Base-by-base conservation (phyloP, 2,797 vertebrate genomes). In the Urosaurus nigricauda region DNA sequence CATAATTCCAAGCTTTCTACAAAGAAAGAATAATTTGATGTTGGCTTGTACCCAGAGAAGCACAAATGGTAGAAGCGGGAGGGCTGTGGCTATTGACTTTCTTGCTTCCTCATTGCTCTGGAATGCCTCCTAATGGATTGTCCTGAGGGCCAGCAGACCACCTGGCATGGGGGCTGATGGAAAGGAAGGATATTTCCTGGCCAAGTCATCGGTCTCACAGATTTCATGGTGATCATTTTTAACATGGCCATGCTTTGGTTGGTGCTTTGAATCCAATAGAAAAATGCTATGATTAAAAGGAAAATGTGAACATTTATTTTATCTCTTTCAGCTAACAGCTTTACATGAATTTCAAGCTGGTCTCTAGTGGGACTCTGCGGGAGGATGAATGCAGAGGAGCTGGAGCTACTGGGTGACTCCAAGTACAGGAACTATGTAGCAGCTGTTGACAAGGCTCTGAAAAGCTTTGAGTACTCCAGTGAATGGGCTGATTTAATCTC, bases 401-500 rank as follows among this genome's bases (percentile, higher is more conserved):
- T 99, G 97, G 99, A 99, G 96, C 97, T 99, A 94, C 94, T 99
- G 94, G 96, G 98, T 97, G 99, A 99, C 98, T 99, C 99, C 88
- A 99, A 99, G 92, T 99, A 99, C 95, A 98, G 99, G 95, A 99
- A 99, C 97, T 99, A 99, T 97, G 98, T 98, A 95, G 98, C 98
- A 77, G 99, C 99, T 40, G 98, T 99, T 94, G 99, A 99, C 97
- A 99, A 99, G 96, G 99, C 99, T 53, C 97, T 99, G 84, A 99
- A 99, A 96, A 99, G 98, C 97, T 99, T 99, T 93, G 99, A 99
- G 96, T 99, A 99, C 96, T 99, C 99, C 94, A 99, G 99, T 87
- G 99, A 99, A 96, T 99, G 99, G 99, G 99, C 99, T 43, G 99
- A 99, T 96, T 97, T 99, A 93, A 99, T 99, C 96, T 99, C 99